These are phyloP conservation scores for Mohoua ochrocephala DNA, from an alignment of 2,113 vertebrate species.

Conservation along the genomic window DNA sequence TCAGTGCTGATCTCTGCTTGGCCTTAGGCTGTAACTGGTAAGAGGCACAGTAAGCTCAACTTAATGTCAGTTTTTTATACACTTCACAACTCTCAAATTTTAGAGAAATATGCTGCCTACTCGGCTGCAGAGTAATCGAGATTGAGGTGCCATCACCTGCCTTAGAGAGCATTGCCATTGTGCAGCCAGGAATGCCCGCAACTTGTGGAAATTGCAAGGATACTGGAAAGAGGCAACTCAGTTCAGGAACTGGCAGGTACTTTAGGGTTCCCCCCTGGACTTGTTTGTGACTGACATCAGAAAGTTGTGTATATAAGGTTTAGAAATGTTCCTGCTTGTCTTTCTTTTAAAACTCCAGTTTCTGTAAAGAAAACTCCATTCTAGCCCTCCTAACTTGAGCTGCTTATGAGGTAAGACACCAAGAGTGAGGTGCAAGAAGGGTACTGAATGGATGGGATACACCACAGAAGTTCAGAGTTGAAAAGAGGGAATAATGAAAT, in stretches of 20 bases:
- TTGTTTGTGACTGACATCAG: not conserved
- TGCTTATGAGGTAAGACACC: not conserved
- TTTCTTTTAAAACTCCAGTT: not conserved
- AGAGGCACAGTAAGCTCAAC: not conserved
- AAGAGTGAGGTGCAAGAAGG: not conserved
- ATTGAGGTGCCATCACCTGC: not conserved
- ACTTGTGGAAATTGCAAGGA: not conserved
- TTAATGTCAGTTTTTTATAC: not conserved
- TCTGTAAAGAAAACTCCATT: not conserved
- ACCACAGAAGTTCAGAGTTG: not conserved
- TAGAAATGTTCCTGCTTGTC: not conserved
- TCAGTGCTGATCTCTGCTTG: not conserved
- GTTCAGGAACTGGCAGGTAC: not conserved
- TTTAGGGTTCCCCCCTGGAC: not conserved
- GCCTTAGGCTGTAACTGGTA: not conserved
- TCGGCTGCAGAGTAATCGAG: accelerated
- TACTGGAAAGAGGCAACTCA: not conserved
- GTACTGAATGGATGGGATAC: not conserved
- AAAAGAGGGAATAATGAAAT: not conserved
- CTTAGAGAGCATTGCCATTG: not conserved
- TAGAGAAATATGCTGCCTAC: not conserved
- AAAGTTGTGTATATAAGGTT: not conserved
- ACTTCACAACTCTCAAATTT: not conserved
- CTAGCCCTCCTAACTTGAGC: not conserved
- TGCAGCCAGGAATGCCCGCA: not conserved